phyloP scores from a whole-genome alignment of 1,140 invertebrate genomes.

The Drosophila nigromelanica region DNA sequence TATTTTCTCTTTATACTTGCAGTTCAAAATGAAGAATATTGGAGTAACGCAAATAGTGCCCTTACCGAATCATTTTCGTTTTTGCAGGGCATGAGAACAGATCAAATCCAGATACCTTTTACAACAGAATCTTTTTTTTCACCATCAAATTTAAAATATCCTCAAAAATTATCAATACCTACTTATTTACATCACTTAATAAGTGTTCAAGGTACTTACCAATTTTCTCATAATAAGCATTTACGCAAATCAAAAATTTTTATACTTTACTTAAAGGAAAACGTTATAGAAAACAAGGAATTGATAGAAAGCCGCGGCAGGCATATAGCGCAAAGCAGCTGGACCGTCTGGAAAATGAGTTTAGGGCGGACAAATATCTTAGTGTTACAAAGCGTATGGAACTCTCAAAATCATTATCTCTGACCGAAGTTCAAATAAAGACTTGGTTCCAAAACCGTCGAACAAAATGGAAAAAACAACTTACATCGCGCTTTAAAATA shows the following conservation, averaged over 20 bases:
- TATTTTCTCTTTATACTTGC: constrained; percentile 7
- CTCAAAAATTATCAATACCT: constrained; percentile 22
- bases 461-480: constrained; percentile 98
- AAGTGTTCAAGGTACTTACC: constrained; percentile 39
- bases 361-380: constrained; percentile 97
- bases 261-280: constrained; percentile 85
- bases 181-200: constrained; percentile 45
- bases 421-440: constrained; percentile 98
- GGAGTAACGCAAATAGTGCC: constrained; percentile 6
- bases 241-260: too few relatives aligned
- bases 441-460: constrained; percentile 98
- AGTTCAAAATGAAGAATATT: constrained; percentile 26
- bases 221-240: not conserved
- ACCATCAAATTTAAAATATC: constrained; percentile 9
- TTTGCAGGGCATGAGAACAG: constrained; percentile 19
- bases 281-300: constrained; percentile 91
- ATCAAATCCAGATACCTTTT: constrained; percentile 5
- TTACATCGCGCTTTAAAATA: constrained; percentile 94
- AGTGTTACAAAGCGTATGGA: constrained; percentile 98
- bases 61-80: constrained; percentile 12
- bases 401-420: constrained; percentile 92
- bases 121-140: not conserved
- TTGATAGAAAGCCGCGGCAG: constrained; percentile 96
- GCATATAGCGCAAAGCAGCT: constrained; percentile 97
- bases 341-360: constrained; percentile 95